Base-by-base conservation (phyloP, 1,140 invertebrate genomes). In the Mycetomoellerius zeteki region DNA sequence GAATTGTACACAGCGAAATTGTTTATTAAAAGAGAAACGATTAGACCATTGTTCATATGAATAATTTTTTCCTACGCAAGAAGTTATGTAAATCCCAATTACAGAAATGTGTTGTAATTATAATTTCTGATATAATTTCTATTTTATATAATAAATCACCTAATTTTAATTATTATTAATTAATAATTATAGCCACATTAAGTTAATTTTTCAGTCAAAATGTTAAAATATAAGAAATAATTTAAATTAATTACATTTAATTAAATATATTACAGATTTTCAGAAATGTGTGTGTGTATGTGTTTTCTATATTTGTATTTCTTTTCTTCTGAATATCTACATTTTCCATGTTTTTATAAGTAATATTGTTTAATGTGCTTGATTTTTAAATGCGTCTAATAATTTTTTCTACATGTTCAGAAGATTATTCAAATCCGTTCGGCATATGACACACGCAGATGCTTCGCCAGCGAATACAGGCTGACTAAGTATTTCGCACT, bases 401-500 rank as follows among this genome's bases (percentile, higher is more conserved):
- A 52, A 60, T 47, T 75, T 47, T 50, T 47, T 60, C 27, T 54
- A 54, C 33, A 12, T 5, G 21, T 6, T 27, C 30, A 71, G 76
- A 85, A 33, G 33, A 78, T 78, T n/a, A 50, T 3, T 19, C 16
- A 43, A n/a, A 14, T 56, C 16, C 27, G 24, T 50, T 33, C 67
- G 52, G 19, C n/a, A 52, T 71, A 54, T 50, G 62, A 85, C 71
- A 80, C 16, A 33, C 14, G 24, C 50, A 85, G 54, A 54, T 52
- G 52, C 24, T 27, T 64, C 71, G 72, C 21, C 33, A 4, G 58
- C 33, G 21, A 76, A 14, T 54, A 73, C 19, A 24, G 19, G 58
- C 37, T 54, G 72, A 85, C 71, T 27, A 71, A 67, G 33, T 72
- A 60, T 86, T 77, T 87, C 85, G 58, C 77, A 56, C 52, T 89